Base-by-base conservation (phyloP, 1,140 invertebrate species). In the Halictus rubicundus region DNA sequence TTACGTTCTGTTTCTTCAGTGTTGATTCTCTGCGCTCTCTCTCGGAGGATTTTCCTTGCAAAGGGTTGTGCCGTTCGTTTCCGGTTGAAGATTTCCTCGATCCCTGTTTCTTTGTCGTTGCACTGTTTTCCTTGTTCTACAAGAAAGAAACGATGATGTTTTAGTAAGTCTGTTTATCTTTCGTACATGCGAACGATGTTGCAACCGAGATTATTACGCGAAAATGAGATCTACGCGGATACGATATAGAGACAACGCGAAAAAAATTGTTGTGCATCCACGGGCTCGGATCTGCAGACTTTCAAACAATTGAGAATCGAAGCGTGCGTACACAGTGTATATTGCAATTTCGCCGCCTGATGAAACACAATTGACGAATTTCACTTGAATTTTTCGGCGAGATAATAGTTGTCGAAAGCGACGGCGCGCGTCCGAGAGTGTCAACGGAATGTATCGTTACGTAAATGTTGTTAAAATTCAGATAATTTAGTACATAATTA, bases 401-500 rank as follows among this genome's bases (percentile, higher is more conserved):
- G 52, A 73, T 79, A 73, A 73, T 74, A 49, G 64, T n/a, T 27
- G 70, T 59, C 25, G 5, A 23, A 65, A 57, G 16, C 27, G 23
- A 60, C 14, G 9, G 6, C 21, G 25, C 27, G 54, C 42, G 21
- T 32, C 57, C 12, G n/a, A 4, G 37, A 4, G 25, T 1, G 12
- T 1, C 16, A 37, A 49, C 37, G 9, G 16, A 57, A 60, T 66
- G 74, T 74, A 79, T 79, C 69, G 14, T 79, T 79, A 74, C 25
- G 25, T 66, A 79, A 79, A 74, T 79, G 46, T 66, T 74, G 32
- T 74, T 74, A 79, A 73, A 73, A 49, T 49, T 66, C 16, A 46
- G 52, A 79, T 74, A 79, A 79, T 74, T 74, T 66, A 39, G 37
- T 60, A 54, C n/a, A 39, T 74, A 74, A 79, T 66, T 60, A 25